phyloP scores from a whole-genome alignment of 64 coral and sea anemone genomes.

The Montipora capricornis region DNA sequence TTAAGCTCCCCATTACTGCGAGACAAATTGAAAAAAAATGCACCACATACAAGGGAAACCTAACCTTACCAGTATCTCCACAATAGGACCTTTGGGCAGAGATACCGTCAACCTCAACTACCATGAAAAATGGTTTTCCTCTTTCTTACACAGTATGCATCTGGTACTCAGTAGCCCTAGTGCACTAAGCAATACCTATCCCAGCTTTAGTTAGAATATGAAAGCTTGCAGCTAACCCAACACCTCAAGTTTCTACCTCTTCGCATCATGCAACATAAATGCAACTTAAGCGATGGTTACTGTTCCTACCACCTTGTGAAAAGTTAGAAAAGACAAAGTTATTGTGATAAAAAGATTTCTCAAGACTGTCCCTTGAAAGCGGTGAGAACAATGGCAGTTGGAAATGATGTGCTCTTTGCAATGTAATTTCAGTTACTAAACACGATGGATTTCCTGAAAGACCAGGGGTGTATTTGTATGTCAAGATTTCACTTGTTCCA shows the following conservation, averaged over 20 bases:
- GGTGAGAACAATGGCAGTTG: not conserved
- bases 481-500: not conserved
- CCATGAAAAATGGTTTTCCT: too few relatives aligned
- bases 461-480: not conserved
- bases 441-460: not conserved
- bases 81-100: too few relatives aligned
- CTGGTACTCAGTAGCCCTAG: too few relatives aligned
- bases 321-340: slow-evolving; percentile 21
- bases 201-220: too few relatives aligned
- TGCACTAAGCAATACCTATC: too few relatives aligned
- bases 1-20: too few relatives aligned
- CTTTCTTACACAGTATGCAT: too few relatives aligned
- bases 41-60: too few relatives aligned
- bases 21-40: too few relatives aligned
- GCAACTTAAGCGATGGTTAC: not conserved
- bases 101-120: too few relatives aligned
- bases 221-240: too few relatives aligned
- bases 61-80: too few relatives aligned
- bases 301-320: not conserved
- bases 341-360: not conserved
- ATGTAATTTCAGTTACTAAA: not conserved
- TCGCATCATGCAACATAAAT: not conserved
- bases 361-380: not conserved
- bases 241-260: not conserved
- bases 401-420: not conserved